Percentiles rank a stretch among this genome's conserved stretches.
Evolutionary conservation across 2,797 vertebrate species (phyloP).

Genomic region (Leptoclinus maculatus): DNA sequence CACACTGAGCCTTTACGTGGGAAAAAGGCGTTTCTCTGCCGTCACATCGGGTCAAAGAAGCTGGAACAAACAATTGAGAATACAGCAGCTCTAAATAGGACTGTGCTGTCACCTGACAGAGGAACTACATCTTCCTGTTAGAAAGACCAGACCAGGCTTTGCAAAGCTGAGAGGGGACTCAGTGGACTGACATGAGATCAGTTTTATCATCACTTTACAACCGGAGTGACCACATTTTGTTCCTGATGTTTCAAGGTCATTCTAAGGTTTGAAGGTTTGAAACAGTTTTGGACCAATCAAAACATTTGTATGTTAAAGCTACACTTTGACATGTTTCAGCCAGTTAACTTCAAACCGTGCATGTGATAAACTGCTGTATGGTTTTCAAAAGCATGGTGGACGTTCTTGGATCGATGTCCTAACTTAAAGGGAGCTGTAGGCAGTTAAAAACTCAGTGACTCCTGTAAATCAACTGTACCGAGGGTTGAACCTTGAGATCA

Average conservation of each 20-base stretch:
- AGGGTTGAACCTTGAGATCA: background rate
- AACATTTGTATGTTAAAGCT: background rate
- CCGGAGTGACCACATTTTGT: background rate
- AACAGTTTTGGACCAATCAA: background rate
- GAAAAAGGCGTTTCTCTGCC: slow-evolving; percentile 35
- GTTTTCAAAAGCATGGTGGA: too few relatives aligned
- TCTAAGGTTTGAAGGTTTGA: slow-evolving; percentile 13
- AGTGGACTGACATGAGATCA: slow-evolving; percentile 1
- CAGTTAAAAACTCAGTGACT: background rate
- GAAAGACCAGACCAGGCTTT: background rate
- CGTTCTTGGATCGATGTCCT: background rate
- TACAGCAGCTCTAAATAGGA: slow-evolving; percentile 18
- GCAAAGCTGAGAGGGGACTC: background rate
- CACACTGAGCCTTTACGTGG: slow-evolving; percentile 30
- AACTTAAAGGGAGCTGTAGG: background rate
- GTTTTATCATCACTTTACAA: background rate
- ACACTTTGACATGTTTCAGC: too few relatives aligned
- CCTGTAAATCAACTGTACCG: background rate
- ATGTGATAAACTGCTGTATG: too few relatives aligned
- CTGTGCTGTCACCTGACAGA: slow-evolving; percentile 35
- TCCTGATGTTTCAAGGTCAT: slow-evolving; percentile 16
- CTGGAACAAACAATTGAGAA: slow-evolving; percentile 44
- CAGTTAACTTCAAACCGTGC: too few relatives aligned
- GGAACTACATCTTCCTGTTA: slow-evolving; percentile 31
- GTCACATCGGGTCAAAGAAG: slow-evolving; percentile 14